These are phyloP conservation scores for Ceyx melanurus DNA, from an alignment of 2,113 vertebrate species.

Conservation along the genomic window DNA sequence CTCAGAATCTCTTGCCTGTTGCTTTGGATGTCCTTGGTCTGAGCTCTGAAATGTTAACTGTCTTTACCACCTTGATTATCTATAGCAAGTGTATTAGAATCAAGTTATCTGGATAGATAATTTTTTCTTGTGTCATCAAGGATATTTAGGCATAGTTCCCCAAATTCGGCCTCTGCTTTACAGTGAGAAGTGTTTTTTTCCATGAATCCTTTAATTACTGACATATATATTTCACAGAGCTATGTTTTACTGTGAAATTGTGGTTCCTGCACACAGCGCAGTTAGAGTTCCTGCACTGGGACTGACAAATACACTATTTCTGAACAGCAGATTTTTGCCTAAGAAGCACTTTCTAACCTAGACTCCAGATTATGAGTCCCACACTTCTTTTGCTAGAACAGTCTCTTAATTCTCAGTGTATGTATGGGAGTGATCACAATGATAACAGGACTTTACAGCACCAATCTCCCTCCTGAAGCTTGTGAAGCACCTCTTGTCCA, in stretches of 20 bases:
- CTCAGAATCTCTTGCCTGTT: neutral
- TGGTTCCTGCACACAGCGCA: no score
- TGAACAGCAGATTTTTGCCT: neutral
- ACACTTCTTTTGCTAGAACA: rapidly evolving
- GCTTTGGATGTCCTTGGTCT: neutral
- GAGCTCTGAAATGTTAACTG: neutral
- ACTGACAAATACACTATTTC: neutral
- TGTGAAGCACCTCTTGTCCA: neutral
- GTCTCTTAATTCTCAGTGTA: neutral
- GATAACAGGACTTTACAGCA: neutral
- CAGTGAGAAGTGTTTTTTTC: neutral
- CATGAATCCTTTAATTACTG: neutral
- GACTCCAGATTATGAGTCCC: neutral
- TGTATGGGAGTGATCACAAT: neutral
- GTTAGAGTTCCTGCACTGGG: neutral
- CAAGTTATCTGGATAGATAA: neutral
- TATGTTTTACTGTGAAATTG: neutral
- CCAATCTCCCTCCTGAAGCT: neutral
- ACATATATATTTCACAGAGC: neutral
- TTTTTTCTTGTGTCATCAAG: neutral
- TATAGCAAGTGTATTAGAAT: neutral
- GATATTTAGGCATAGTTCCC: neutral
- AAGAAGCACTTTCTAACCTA: neutral
- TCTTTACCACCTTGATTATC: neutral
- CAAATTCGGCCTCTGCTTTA: neutral